A percentile compares a stretch with the other conserved stretches of the same genome.
phyloP scores from a whole-genome alignment of 2,113 vertebrate genomes.

The Nanorana parkeri region DNA sequence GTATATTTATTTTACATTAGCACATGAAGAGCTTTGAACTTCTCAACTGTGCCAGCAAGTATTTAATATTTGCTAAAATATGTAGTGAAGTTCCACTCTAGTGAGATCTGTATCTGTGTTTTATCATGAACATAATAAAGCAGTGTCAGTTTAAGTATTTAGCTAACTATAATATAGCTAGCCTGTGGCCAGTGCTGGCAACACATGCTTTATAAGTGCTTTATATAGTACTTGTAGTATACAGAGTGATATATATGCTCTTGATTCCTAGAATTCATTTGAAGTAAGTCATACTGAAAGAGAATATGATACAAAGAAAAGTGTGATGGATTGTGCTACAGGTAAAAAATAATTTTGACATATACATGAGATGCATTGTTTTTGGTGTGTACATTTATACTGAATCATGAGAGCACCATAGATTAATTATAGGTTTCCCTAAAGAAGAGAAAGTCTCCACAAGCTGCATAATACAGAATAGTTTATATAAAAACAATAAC shows the following conservation, averaged over 20 bases:
- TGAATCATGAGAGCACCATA: too few relatives aligned
- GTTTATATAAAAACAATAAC: too few relatives aligned
- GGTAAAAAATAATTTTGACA: too few relatives aligned
- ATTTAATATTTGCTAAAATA: not conserved
- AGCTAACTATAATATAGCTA: not conserved
- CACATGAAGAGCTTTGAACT: conserved; percentile 8
- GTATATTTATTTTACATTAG: not conserved
- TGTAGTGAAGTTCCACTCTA: conserved; percentile 3
- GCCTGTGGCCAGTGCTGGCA: not conserved
- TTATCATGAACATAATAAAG: conserved; percentile 1
- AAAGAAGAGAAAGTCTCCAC: too few relatives aligned
- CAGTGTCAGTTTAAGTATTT: not conserved
- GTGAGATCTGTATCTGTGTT: not conserved
- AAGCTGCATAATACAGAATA: too few relatives aligned
- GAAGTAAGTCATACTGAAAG: not conserved
- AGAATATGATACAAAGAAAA: too few relatives aligned
- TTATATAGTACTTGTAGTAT: not conserved
- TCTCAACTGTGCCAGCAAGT: not conserved
- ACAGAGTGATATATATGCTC: not conserved
- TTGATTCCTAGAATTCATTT: conserved; percentile 12
- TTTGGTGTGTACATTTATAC: too few relatives aligned
- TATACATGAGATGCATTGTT: too few relatives aligned
- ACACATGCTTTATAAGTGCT: conserved; percentile 19
- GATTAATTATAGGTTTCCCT: too few relatives aligned
- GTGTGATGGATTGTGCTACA: too few relatives aligned